Evolutionary conservation across 2,113 vertebrate species (phyloP).

Genomic region (Hypocryptadius cinnamomeus): DNA sequence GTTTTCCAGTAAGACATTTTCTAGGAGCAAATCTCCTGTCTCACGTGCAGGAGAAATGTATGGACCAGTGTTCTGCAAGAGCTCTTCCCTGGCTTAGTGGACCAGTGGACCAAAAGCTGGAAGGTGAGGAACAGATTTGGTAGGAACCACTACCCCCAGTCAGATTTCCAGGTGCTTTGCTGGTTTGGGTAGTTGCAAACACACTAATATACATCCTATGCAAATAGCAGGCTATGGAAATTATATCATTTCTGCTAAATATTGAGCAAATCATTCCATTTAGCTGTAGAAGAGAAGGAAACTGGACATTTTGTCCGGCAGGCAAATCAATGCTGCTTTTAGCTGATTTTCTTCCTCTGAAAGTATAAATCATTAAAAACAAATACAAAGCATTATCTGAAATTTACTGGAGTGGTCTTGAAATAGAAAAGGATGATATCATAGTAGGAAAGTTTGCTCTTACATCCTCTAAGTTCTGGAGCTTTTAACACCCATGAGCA

Average conservation of each 20-base stretch:
- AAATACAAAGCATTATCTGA: not conserved
- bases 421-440: not conserved
- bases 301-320: not conserved
- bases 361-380: conserved; percentile 11
- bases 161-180: not conserved
- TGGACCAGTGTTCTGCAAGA: not conserved
- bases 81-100: not conserved
- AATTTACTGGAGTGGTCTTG: not conserved
- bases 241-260: not conserved
- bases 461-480: not conserved
- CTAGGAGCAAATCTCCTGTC: not conserved
- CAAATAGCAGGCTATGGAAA: not conserved
- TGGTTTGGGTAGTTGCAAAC: not conserved
- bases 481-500: not conserved
- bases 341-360: not conserved
- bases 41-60: not conserved
- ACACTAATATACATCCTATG: not conserved
- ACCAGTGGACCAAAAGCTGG: not conserved
- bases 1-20: not conserved
- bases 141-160: not conserved
- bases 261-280: not conserved
- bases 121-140: not conserved
- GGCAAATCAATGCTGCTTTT: not conserved
- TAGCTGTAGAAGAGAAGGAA: not conserved
- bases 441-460: not conserved